phyloP scores from a whole-genome alignment of 2,888 invertebrate genomes.

The Lepidochitona cinerea region DNA sequence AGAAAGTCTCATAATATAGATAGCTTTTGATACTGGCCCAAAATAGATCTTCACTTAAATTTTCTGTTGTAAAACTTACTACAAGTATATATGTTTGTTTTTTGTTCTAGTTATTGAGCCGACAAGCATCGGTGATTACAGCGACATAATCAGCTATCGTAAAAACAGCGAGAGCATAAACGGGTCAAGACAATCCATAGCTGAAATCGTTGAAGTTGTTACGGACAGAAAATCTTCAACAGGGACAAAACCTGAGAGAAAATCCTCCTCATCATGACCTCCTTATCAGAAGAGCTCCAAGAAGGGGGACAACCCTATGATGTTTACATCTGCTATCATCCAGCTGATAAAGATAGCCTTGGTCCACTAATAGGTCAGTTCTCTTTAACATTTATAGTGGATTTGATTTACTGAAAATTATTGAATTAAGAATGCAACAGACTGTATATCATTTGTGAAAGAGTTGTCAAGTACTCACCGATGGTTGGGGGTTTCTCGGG shows the following conservation, averaged over 20 bases:
- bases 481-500: too few species aligned
- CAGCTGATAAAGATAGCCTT: conserved; percentile 32
- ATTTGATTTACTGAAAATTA: too few species aligned
- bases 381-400: too few species aligned
- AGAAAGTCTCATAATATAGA: too few species aligned
- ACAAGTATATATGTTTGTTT: too few species aligned
- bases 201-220: neutral
- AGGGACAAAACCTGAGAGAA: neutral
- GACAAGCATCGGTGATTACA: conserved; percentile 34
- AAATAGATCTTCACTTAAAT: too few species aligned
- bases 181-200: neutral
- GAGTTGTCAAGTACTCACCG: too few species aligned
- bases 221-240: neutral
- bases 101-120: conserved; percentile 43
- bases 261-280: neutral
- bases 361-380: too few species aligned
- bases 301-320: conserved; percentile 15
- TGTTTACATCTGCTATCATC: conserved; percentile 42
- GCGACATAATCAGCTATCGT: conserved; percentile 12
- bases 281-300: neutral
- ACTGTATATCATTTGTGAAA: too few species aligned
- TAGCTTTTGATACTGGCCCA: too few species aligned
- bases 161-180: neutral
- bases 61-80: too few species aligned
- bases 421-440: too few species aligned